Conservation (phyloP, 2,113 vertebrate species). For the Rhodinocichla rosea region DNA sequence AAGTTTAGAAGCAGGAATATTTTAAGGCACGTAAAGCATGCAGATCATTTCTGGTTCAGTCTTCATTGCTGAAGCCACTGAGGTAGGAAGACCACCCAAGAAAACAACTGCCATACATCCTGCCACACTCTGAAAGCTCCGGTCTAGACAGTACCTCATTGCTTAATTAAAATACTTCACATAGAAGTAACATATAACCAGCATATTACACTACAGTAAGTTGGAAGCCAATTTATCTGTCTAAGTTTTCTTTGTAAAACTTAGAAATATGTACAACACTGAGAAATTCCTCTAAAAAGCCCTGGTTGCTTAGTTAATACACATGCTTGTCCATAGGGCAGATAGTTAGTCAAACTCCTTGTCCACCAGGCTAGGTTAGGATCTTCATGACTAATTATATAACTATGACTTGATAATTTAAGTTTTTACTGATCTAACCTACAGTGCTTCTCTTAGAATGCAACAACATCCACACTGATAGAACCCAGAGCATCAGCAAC, state of each 20-base stretch:
- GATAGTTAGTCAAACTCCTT: not conserved
- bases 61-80: not conserved
- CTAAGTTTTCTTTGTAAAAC: not conserved
- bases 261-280: accelerated
- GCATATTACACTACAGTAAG: not conserved
- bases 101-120: not conserved
- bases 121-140: not conserved
- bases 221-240: not conserved
- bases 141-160: not conserved
- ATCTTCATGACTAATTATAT: not conserved
- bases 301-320: not conserved
- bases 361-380: not conserved
- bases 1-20: not conserved
- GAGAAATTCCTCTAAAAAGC: not conserved
- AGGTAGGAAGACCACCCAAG: not conserved
- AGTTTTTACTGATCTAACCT: not conserved
- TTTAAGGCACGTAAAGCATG: not conserved
- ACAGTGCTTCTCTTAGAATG: not conserved
- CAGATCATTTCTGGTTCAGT: not conserved
- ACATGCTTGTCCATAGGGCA: accelerated
- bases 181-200: not conserved
- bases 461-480: not conserved
- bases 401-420: not conserved
- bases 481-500: not conserved
- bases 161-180: not conserved